Conservation (phyloP, 2,888 invertebrate species). For the Leptopilina drosophilae region DNA sequence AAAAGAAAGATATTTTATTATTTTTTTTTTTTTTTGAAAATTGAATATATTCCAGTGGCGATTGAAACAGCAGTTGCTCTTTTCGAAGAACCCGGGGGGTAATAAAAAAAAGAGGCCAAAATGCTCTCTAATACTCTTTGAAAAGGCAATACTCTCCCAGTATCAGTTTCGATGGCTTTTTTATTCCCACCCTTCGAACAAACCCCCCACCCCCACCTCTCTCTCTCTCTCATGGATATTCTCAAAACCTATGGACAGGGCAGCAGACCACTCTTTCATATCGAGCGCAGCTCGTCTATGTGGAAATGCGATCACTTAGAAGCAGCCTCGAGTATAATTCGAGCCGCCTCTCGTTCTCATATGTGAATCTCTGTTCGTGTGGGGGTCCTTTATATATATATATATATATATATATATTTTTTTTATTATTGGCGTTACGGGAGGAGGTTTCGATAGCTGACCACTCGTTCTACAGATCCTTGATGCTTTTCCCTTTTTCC, state of each 20-base stretch:
- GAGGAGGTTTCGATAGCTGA: conserved; percentile 73
- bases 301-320: conserved; percentile 77
- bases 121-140: conserved; percentile 37
- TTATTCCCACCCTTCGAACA: conserved; percentile 3
- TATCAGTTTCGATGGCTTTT: conserved; percentile 22
- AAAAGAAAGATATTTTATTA: too few relatives aligned
- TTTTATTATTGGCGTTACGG: conserved; percentile 73
- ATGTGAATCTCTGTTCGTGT: conserved; percentile 57
- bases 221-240: conserved; percentile 25
- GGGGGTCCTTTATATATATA: conserved; percentile 69
- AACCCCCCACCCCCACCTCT: too few relatives aligned
- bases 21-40: conserved; percentile 48
- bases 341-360: conserved; percentile 52
- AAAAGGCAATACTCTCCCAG: conserved; percentile 27
- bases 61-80: conserved; percentile 32
- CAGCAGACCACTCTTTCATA: conserved; percentile 70
- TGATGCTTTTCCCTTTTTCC: conserved; percentile 45
- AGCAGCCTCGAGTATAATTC: conserved; percentile 75
- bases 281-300: conserved; percentile 74
- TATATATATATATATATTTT: conserved; percentile 41
- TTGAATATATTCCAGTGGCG: conserved; percentile 16
- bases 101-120: conserved; percentile 32
- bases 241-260: conserved; percentile 56
- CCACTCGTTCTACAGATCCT: conserved; percentile 66
- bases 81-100: conserved; percentile 14